Evolutionary conservation across 2,888 invertebrate species (phyloP), one percentile per base, ranked within the genome.

Genomic region (Macrostomum cliftonense): DNA sequence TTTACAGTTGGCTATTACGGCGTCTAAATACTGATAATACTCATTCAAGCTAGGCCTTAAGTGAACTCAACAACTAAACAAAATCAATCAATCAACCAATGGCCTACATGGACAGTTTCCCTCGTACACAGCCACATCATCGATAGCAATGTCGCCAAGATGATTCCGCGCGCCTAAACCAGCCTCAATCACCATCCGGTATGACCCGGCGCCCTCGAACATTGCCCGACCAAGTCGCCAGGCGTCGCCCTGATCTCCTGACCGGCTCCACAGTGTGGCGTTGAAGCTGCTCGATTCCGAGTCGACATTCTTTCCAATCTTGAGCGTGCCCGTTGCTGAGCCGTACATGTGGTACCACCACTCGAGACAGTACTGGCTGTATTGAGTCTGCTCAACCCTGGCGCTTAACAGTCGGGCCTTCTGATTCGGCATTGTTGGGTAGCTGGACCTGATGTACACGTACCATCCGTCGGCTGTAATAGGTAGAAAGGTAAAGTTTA

Each of bases 61-160:
- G n/a, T n/a, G n/a, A n/a, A n/a, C n/a, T n/a, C n/a, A n/a, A n/a
- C n/a, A n/a, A n/a, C n/a, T n/a, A n/a, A n/a, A n/a, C n/a, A n/a
- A n/a, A n/a, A n/a, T n/a, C n/a, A n/a, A n/a, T n/a, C n/a, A 4
- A 28, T 28, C 4, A 28, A 28, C 5, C 28, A 4, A 28, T 4
- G 5, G 9, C 28, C 9, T 28, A 28, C 28, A 28, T 9, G 28
- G 59, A 51, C 67, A 67, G 9, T 51, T 16, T 28, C 50, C 56
- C 12, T 43, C 43, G 12, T 44, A 46, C n/a, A 57, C 40, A 21
- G 52, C 49, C 2, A 67, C 28, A 50, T 65, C 63, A 56, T 67
- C 67, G 42, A 67, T 59, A 45, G 65, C 65, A 49, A 67, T 66
- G 54, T 64, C 64, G 14, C 63, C 62, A 7, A 51, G 54, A 49